phyloP scores from a whole-genome alignment of 2,888 invertebrate species.

The Atrina japonica region DNA sequence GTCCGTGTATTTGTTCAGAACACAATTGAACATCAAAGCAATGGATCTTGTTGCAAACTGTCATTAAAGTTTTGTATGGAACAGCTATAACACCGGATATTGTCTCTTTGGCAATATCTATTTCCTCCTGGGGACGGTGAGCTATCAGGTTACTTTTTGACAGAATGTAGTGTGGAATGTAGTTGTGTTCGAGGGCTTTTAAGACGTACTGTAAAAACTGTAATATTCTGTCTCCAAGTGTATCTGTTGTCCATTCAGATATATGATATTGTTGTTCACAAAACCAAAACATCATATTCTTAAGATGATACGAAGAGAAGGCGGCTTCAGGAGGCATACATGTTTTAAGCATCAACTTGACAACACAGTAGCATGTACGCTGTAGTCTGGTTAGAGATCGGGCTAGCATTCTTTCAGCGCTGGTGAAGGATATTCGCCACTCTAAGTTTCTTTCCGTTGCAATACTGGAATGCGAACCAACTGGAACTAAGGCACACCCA shows the following conservation, averaged over 20 bases:
- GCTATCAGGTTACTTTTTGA: slow-evolving; percentile 47
- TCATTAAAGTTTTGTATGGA: slow-evolving; percentile 22
- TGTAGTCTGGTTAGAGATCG: slow-evolving; percentile 29
- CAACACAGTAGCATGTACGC: slow-evolving; percentile 46
- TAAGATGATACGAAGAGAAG: slow-evolving; percentile 51
- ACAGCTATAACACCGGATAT: slow-evolving; percentile 11
- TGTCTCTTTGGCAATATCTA: slow-evolving; percentile 34
- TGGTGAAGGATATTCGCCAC: slow-evolving; percentile 51
- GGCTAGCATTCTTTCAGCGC: slow-evolving; percentile 45
- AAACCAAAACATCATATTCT: slow-evolving; percentile 56
- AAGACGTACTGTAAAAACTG: slow-evolving; percentile 47
- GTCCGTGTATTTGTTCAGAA: not conserved
- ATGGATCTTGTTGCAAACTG: slow-evolving; percentile 36
- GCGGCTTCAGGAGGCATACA: slow-evolving; percentile 30
- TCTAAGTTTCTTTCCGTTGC: slow-evolving; percentile 32
- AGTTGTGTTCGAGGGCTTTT: slow-evolving; percentile 38
- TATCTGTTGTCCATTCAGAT: slow-evolving; percentile 38
- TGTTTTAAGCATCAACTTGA: slow-evolving; percentile 48
- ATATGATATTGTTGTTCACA: slow-evolving; percentile 48
- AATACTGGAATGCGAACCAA: slow-evolving; percentile 40
- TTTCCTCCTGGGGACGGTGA: slow-evolving; percentile 37
- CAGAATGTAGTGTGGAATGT: slow-evolving; percentile 49
- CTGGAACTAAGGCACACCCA: slow-evolving; percentile 47
- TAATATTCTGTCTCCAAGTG: slow-evolving; percentile 41
- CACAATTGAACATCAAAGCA: slow-evolving; percentile 20